These are phyloP conservation scores for Xenopus tropicalis DNA, from an alignment of 2,113 vertebrate genomes.

Conservation along the genomic window UCB_Xtro_10.0 CM004444.2:152160001-152160500, in stretches of 20 bases:
- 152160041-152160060: background rate
- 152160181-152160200: no score
- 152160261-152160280: background rate
- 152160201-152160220: background rate
- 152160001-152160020: background rate
- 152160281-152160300: background rate
- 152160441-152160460: no score
- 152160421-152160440: no score
- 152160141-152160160: background rate
- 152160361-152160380: background rate
- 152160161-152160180: no score
- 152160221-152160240: background rate
- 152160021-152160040: background rate
- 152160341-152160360: background rate
- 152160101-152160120: slow-evolving; percentile 1
- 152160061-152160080: background rate
- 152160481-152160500: no score
- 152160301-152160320: background rate
- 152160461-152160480: no score
- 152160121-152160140: background rate
- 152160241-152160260: background rate
- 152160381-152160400: no score
- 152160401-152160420: no score
- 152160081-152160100: background rate
- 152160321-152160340: background rate